Percentiles rank a stretch among this genome's conserved stretches.
phyloP scores from a whole-genome alignment of 2,797 vertebrate genomes.

The Lithobates sylvaticus region DNA sequence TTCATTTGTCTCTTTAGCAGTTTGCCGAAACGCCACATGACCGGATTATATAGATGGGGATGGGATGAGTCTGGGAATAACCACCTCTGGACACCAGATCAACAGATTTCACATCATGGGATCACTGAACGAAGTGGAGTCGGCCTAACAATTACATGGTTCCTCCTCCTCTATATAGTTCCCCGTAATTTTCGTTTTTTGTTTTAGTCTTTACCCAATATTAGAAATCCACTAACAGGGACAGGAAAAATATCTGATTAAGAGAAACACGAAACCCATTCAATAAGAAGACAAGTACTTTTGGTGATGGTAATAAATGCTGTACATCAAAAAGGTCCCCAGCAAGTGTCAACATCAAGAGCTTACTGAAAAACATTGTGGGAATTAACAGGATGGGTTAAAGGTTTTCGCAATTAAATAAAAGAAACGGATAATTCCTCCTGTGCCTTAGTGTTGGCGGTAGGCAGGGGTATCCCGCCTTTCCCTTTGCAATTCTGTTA shows the following conservation, averaged over 20 bases:
- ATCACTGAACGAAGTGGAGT: not conserved
- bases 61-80: no score
- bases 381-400: not conserved
- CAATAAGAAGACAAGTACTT: no score
- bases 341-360: not conserved
- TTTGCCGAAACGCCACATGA: no score
- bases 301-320: not conserved
- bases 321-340: not conserved
- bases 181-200: no score
- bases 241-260: not conserved
- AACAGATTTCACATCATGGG: not conserved
- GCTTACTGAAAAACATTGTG: not conserved
- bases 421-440: not conserved
- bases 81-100: not conserved
- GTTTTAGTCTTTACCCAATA: no score
- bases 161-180: not conserved
- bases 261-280: no score
- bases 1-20: no score
- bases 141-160: no score
- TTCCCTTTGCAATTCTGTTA: not conserved
- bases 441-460: not conserved
- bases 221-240: no score
- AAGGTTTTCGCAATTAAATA: not conserved
- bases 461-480: not conserved
- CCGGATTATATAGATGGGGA: no score